Conservation (phyloP, 2,113 vertebrate genomes). For the Malurus melanocephalus region DNA sequence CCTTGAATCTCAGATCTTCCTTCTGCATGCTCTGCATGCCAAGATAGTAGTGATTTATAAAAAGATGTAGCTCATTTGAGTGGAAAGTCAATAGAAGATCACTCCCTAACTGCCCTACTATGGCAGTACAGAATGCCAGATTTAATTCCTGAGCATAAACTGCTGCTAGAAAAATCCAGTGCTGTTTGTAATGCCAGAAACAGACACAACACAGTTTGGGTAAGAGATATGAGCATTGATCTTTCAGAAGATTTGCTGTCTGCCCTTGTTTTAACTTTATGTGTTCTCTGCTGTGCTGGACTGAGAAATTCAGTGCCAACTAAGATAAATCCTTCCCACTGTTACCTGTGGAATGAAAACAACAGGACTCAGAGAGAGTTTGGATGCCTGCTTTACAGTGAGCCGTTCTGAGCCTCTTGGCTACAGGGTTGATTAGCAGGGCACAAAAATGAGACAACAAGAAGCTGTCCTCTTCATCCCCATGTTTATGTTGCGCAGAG, state of each 20-base stretch:
- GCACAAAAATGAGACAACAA: background rate
- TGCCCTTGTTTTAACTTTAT: background rate
- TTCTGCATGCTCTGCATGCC: background rate
- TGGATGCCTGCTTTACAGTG: background rate
- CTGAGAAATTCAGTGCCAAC: background rate
- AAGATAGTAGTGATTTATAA: background rate
- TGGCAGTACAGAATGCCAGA: background rate
- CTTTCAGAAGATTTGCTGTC: background rate
- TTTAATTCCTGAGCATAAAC: slow-evolving; percentile 3
- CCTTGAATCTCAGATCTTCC: background rate
- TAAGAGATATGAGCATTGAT: background rate
- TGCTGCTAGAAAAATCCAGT: background rate
- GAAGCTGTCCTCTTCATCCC: background rate
- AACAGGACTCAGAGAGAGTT: background rate
- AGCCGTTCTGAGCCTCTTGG: background rate
- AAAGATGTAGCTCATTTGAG: background rate
- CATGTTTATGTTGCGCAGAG: background rate
- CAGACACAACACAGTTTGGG: background rate
- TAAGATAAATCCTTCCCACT: background rate
- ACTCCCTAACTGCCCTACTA: background rate
- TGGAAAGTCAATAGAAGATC: background rate
- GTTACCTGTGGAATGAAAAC: background rate
- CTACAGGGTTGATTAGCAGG: background rate
- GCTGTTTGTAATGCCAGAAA: background rate
- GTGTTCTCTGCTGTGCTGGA: background rate